These are phyloP conservation scores for Amphipyra tragopoginis DNA, from an alignment of 2,888 invertebrate species.

Conservation along the genomic window DNA sequence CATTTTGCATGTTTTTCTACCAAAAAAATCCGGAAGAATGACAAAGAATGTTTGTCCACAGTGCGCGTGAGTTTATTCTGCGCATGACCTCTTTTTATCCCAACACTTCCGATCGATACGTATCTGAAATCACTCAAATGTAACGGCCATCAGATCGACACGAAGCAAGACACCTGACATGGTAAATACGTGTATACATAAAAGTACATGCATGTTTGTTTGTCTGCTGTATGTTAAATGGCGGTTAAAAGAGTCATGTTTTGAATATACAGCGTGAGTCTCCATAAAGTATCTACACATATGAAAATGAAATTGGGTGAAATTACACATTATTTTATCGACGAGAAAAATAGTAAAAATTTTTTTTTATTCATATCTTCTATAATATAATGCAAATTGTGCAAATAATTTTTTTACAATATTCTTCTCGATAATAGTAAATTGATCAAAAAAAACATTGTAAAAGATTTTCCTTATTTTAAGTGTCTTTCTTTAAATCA, in stretches of 20 bases:
- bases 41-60: constrained; percentile 26
- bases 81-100: constrained; percentile 55
- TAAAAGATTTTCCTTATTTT: too few relatives aligned
- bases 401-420: too few relatives aligned
- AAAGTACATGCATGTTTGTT: not conserved
- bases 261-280: too few relatives aligned
- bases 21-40: constrained; percentile 32
- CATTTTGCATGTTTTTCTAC: not conserved
- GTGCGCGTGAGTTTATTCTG: constrained; percentile 43
- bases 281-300: too few relatives aligned
- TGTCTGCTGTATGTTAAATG: not conserved
- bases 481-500: too few relatives aligned
- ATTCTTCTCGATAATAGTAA: too few relatives aligned
- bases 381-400: too few relatives aligned
- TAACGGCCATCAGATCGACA: constrained; percentile 56
- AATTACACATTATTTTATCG: too few relatives aligned
- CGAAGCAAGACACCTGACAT: constrained; percentile 51
- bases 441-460: too few relatives aligned
- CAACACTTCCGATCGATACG: constrained; percentile 51
- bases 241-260: not conserved
- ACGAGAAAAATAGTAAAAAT: too few relatives aligned
- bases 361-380: too few relatives aligned
- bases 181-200: constrained; percentile 18
- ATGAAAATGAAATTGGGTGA: too few relatives aligned
- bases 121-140: constrained; percentile 60